phyloP scores from a whole-genome alignment of 2,113 vertebrate species.

The Myxocyprinus asiaticus region DNA sequence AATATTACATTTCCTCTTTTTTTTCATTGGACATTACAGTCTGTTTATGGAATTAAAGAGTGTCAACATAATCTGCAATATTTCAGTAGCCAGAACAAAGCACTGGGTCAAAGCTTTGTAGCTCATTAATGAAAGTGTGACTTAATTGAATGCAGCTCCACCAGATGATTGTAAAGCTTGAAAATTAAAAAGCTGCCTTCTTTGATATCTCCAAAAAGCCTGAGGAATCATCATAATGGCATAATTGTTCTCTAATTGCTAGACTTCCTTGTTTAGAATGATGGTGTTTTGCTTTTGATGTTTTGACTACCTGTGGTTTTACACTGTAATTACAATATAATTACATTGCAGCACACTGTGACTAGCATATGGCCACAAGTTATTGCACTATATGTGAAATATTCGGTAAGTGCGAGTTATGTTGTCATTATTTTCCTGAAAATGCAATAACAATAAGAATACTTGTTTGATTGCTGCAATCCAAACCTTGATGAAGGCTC shows the following conservation, averaged over 20 bases:
- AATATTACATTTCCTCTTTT: neutral
- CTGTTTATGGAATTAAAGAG: conserved; percentile 9
- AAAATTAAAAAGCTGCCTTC: neutral
- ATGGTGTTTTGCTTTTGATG: conserved; percentile 8
- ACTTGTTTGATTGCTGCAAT: too few relatives aligned
- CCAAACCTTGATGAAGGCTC: too few relatives aligned
- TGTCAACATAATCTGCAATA: neutral
- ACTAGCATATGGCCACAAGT: neutral
- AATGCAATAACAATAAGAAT: too few relatives aligned
- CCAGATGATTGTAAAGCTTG: neutral
- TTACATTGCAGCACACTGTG: neutral
- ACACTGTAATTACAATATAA: neutral
- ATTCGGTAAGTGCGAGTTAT: neutral
- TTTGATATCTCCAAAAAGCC: neutral
- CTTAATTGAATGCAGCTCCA: neutral
- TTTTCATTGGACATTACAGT: neutral
- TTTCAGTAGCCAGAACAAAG: neutral
- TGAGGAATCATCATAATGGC: neutral
- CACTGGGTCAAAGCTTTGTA: neutral
- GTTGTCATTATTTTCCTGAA: too few relatives aligned
- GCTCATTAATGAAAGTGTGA: conserved; percentile 24
- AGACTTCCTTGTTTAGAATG: conserved; percentile 1
- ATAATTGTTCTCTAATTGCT: conserved; percentile 8
- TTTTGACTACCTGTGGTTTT: neutral
- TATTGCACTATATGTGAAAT: neutral